Evolutionary conservation across 1,140 invertebrate species (phyloP).

Genomic region (Chionoecetes opilio): DNA sequence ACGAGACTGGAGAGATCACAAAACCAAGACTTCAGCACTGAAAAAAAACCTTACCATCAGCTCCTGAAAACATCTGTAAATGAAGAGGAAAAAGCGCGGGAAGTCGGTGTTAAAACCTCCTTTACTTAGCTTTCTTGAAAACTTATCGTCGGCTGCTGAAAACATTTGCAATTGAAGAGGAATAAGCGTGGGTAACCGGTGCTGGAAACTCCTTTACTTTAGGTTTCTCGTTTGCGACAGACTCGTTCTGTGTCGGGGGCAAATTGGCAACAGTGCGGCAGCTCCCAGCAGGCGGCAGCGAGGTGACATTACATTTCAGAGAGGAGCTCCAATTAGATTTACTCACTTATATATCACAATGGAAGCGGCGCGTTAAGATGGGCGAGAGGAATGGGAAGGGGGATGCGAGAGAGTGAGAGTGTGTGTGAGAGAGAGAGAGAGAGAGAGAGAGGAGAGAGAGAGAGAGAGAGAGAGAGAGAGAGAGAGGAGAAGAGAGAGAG

Average conservation of each 20-base stretch:
- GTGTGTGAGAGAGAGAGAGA: too few relatives aligned
- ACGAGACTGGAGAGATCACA: background rate
- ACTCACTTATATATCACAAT: slow-evolving; percentile 61
- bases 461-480: background rate
- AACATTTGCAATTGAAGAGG: background rate
- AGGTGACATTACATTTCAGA: slow-evolving; percentile 49
- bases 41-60: too few relatives aligned
- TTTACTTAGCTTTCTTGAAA: background rate
- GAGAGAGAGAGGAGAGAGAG: slow-evolving; percentile 3
- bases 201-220: background rate
- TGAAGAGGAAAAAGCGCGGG: background rate
- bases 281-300: slow-evolving; percentile 30
- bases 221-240: background rate
- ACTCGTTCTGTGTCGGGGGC: slow-evolving; percentile 3
- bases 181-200: background rate
- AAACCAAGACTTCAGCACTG: too few relatives aligned
- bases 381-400: background rate
- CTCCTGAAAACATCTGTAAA: background rate
- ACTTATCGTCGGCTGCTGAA: too few relatives aligned
- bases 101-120: background rate
- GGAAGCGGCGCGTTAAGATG: background rate
- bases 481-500: background rate
- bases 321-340: slow-evolving; percentile 59
- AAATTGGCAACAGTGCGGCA: slow-evolving; percentile 39
- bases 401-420: background rate